A percentile compares a stretch with the other conserved stretches of the same genome.
Evolutionary conservation across 2,113 vertebrate genomes (phyloP).

Genomic region (Callipepla squamata): DNA sequence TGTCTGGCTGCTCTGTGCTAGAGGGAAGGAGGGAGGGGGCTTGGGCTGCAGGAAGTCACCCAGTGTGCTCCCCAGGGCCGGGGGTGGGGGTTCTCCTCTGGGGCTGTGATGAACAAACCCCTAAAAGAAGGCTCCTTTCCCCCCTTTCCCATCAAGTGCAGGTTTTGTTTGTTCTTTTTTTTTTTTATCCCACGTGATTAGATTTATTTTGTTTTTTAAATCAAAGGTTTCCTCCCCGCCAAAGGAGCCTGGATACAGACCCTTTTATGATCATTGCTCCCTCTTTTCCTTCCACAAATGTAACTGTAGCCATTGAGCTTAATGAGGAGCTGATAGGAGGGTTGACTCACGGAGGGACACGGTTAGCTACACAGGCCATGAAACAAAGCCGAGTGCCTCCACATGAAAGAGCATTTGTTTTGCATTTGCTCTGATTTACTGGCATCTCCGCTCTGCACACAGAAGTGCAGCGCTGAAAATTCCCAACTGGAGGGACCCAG

Average conservation of each 20-base stretch:
- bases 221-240: too few species aligned
- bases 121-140: background rate
- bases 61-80: background rate
- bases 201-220: background rate
- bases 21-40: slow-evolving; percentile 58
- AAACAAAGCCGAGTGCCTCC: slow-evolving; percentile 62
- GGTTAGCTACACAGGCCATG: slow-evolving; percentile 65
- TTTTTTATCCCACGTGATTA: background rate
- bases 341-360: slow-evolving; percentile 63
- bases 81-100: background rate
- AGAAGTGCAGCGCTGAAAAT: slow-evolving; percentile 61
- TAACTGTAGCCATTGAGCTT: slow-evolving; percentile 68
- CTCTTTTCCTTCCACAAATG: slow-evolving; percentile 46
- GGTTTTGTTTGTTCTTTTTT: background rate
- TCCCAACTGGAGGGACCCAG: slow-evolving; percentile 71
- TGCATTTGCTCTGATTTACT: slow-evolving; percentile 83
- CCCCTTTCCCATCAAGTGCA: background rate
- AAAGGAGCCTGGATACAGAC: background rate
- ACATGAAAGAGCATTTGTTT: slow-evolving; percentile 85
- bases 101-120: background rate
- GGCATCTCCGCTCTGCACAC: slow-evolving; percentile 41
- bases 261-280: slow-evolving; percentile 32
- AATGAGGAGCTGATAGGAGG: slow-evolving; percentile 69
- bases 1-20: slow-evolving; percentile 73
- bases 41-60: slow-evolving; percentile 67